These are phyloP conservation scores for Thermophis baileyi DNA, from an alignment of 2,113 vertebrate species.

Conservation along the genomic window DNA sequence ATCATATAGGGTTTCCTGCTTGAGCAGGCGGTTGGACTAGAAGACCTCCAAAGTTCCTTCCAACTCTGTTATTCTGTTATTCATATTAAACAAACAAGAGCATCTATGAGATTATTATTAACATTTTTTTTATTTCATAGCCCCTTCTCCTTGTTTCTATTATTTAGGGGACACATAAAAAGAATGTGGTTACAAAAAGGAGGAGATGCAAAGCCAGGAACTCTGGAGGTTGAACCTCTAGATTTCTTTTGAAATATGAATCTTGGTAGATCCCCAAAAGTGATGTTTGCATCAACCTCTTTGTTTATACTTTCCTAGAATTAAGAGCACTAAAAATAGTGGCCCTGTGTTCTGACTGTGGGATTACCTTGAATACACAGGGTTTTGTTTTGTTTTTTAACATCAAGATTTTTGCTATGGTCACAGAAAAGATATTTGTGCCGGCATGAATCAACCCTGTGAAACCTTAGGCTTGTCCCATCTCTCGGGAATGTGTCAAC, in stretches of 20 bases:
- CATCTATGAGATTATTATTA: neutral
- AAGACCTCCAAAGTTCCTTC: neutral
- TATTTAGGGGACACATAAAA: neutral
- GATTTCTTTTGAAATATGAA: neutral
- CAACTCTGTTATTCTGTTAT: neutral
- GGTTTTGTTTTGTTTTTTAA: neutral
- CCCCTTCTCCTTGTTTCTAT: neutral
- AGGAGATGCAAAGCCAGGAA: neutral
- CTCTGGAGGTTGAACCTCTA: neutral
- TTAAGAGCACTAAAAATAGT: neutral
- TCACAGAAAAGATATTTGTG: slow-evolving; percentile 93
- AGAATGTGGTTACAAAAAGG: neutral
- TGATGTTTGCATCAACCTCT: neutral
- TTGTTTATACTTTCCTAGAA: neutral
- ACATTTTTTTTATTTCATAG: neutral
- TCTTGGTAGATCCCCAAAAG: neutral
- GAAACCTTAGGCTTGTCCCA: slow-evolving; percentile 96
- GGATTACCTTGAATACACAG: neutral
- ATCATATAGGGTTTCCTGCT: neutral
- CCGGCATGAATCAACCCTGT: slow-evolving; percentile 89
- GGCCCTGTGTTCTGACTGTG: neutral
- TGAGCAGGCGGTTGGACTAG: neutral
- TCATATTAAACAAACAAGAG: neutral
- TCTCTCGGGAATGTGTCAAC: slow-evolving; percentile 96
- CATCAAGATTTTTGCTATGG: neutral